Evolutionary conservation across 2,797 vertebrate genomes (phyloP).

Genomic region (Melanotaenia boesemani): DNA sequence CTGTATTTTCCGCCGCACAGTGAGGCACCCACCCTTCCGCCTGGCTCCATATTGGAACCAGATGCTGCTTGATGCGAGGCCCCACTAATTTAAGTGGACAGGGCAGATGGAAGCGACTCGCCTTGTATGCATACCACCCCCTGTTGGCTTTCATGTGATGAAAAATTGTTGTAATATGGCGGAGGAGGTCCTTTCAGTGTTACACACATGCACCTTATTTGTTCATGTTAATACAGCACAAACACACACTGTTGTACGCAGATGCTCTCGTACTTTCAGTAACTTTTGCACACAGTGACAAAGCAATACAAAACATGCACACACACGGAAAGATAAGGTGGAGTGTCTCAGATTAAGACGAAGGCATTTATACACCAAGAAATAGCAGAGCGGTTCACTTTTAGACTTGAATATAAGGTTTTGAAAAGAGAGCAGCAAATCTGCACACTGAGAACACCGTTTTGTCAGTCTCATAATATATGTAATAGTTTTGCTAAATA

Average conservation of each 20-base stretch:
- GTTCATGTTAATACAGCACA: constrained; percentile 43
- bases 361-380: constrained; percentile 13
- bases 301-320: constrained; percentile 24
- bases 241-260: constrained; percentile 24
- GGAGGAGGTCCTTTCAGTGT: constrained; percentile 70
- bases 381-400: constrained; percentile 27
- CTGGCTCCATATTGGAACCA: constrained; percentile 88
- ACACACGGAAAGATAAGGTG: constrained; percentile 13
- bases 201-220: constrained; percentile 54
- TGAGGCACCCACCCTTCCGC: constrained; percentile 89
- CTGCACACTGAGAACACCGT: constrained; percentile 17
- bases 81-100: constrained; percentile 88
- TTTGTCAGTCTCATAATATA: constrained; percentile 47
- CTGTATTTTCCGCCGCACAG: constrained; percentile 88
- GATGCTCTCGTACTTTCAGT: constrained; percentile 32
- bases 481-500: constrained; percentile 54
- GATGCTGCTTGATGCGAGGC: constrained; percentile 87
- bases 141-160: constrained; percentile 86
- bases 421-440: constrained; percentile 28
- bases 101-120: constrained; percentile 86
- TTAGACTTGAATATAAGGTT: constrained; percentile 1
- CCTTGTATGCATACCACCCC: constrained; percentile 85
- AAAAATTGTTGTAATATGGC: constrained; percentile 80
- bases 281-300: constrained; percentile 33
- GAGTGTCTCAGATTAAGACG: constrained; percentile 26